A percentile compares a stretch with the other conserved stretches of the same genome.
Conservation (phyloP, 2,888 invertebrate species). For the Sepiola atlantica region DNA sequence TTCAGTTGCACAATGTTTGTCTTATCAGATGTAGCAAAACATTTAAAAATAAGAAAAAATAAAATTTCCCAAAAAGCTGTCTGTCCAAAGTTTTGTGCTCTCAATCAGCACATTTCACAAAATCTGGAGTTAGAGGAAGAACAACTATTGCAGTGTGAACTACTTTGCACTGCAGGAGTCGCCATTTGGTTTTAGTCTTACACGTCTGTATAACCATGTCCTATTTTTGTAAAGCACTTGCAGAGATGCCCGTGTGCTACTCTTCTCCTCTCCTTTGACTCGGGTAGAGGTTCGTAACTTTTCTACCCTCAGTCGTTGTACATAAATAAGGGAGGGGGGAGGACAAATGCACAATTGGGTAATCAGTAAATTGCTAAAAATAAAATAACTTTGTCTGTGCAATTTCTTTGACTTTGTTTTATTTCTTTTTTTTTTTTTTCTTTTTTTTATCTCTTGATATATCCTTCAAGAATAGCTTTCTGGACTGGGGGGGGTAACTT, state of each 20-base stretch:
- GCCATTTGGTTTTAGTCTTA: constrained; percentile 49
- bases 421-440: neutral
- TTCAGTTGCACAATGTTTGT: neutral
- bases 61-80: neutral
- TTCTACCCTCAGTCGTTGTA: neutral
- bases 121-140: neutral
- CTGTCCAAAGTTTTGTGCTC: neutral
- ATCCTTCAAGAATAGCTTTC: too few species aligned
- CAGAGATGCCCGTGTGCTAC: constrained; percentile 54
- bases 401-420: neutral
- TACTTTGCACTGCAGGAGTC: neutral
- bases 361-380: constrained; percentile 57
- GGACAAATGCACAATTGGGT: constrained; percentile 58
- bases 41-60: too few species aligned
- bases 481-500: too few species aligned
- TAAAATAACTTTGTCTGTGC: constrained; percentile 56
- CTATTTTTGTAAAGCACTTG: constrained; percentile 57
- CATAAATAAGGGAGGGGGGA: constrained; percentile 49
- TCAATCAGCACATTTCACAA: neutral
- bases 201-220: constrained; percentile 52
- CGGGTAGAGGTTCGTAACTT: constrained; percentile 49
- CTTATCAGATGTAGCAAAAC: neutral
- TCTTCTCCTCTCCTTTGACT: constrained; percentile 53
- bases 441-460: too few species aligned
- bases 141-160: neutral